Conservation (phyloP, 2,113 vertebrate genomes). For the Labeo rohita region DNA sequence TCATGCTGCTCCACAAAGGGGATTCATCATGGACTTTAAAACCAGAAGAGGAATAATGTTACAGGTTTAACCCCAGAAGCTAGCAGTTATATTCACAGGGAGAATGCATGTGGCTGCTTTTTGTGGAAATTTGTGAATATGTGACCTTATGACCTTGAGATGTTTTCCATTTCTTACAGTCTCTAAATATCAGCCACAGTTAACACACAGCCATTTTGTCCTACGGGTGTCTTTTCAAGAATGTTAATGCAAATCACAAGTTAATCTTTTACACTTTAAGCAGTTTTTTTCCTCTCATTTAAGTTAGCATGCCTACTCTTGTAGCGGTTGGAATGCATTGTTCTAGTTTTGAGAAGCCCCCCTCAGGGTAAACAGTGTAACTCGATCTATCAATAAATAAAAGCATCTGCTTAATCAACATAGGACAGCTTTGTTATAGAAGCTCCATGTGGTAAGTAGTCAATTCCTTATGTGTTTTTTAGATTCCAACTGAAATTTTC, state of each 20-base stretch:
- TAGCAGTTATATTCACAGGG: slow-evolving; percentile 4
- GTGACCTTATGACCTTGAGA: slow-evolving; percentile 31
- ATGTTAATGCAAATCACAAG: background rate
- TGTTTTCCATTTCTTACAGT: background rate
- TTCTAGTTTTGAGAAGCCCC: slow-evolving; percentile 7
- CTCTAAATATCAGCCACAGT: slow-evolving; percentile 12
- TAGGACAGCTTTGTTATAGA: background rate
- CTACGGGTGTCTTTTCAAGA: background rate
- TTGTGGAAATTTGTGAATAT: background rate
- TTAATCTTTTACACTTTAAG: background rate
- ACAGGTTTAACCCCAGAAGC: background rate
- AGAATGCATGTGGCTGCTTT: background rate
- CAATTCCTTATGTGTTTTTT: background rate
- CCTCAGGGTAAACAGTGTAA: slow-evolving; percentile 11
- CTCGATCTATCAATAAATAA: background rate
- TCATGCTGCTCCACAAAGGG: background rate
- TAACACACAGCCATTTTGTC: background rate
- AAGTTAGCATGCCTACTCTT: slow-evolving; percentile 7
- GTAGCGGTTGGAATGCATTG: slow-evolving; percentile 10
- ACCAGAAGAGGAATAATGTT: background rate
- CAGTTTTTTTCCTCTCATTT: background rate
- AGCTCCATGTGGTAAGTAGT: background rate
- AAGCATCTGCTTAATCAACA: background rate
- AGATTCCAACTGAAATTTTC: background rate
- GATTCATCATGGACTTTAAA: background rate